Conservation (phyloP, 2,113 vertebrate species). For the Eonycteris spelaea region DNA sequence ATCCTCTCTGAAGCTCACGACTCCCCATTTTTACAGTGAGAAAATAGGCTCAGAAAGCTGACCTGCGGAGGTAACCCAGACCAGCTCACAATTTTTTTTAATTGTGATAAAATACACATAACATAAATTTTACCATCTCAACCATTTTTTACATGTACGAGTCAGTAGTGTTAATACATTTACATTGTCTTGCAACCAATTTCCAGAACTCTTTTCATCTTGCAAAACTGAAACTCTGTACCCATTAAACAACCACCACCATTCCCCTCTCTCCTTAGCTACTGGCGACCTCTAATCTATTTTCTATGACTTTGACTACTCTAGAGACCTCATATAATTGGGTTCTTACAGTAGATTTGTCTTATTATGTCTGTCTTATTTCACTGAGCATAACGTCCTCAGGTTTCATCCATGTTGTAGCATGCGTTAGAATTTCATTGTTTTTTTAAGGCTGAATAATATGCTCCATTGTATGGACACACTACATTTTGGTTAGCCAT, state of each 20-base stretch:
- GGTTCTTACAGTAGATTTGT: not conserved
- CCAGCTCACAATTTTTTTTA: not conserved
- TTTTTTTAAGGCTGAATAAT: not conserved
- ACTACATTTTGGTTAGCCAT: not conserved
- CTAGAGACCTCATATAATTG: no score
- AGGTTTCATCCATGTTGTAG: not conserved
- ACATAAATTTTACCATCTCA: not conserved
- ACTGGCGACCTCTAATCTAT: not conserved
- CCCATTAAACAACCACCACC: not conserved
- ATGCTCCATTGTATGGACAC: not conserved
- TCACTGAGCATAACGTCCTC: not conserved
- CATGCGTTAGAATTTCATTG: not conserved
- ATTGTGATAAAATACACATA: not conserved
- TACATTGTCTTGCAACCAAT: not conserved
- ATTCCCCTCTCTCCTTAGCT: not conserved
- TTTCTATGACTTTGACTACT: not conserved
- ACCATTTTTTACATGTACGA: not conserved
- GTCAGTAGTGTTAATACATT: not conserved
- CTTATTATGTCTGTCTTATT: not conserved
- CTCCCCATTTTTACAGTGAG: not conserved
- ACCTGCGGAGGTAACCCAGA: not conserved
- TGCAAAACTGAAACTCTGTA: not conserved
- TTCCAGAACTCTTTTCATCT: not conserved
- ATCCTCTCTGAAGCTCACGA: not conserved
- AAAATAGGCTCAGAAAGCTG: not conserved